Conservation (phyloP, 1,140 invertebrate species). For the Scaptodrosophila lebanonensis region DNA sequence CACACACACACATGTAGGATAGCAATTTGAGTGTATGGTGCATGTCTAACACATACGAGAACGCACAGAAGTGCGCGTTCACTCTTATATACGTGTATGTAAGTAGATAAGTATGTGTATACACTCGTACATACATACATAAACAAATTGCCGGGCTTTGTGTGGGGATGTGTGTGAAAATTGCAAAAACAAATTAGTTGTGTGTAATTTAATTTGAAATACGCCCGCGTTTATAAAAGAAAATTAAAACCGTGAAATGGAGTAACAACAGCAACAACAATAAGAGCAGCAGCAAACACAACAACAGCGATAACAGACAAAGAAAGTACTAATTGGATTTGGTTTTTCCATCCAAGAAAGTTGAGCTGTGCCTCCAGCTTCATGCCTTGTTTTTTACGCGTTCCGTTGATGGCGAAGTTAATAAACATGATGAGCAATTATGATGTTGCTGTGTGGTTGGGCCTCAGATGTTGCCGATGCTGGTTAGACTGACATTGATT, state of each 20-base stretch:
- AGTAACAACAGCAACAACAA: conserved; percentile 19
- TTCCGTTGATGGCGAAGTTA: conserved; percentile 61
- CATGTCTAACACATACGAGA: not conserved
- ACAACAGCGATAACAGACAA: conserved; percentile 22
- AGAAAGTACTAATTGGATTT: conserved; percentile 71
- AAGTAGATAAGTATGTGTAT: no score
- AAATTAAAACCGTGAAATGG: conserved; percentile 64
- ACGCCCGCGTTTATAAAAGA: conserved; percentile 68
- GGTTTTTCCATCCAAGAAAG: conserved; percentile 56
- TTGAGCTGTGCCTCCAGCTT: conserved; percentile 21
- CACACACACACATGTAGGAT: not conserved
- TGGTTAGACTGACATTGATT: no score
- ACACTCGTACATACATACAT: not conserved
- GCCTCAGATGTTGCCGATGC: no score
- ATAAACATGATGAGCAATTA: conserved; percentile 72
- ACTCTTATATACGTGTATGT: no score
- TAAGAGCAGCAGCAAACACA: conserved; percentile 1
- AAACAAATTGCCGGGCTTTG: not conserved
- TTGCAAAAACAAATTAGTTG: conserved; percentile 72
- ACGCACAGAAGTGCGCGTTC: no score
- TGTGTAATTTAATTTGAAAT: conserved; percentile 72
- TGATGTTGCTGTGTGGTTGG: conserved; percentile 16
- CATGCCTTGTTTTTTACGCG: conserved; percentile 1
- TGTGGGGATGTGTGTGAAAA: conserved; percentile 30
- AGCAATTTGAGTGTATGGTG: conserved; percentile 8